Base-by-base conservation (phyloP, 2,797 vertebrate genomes). In the Acanthurus tractus region DNA sequence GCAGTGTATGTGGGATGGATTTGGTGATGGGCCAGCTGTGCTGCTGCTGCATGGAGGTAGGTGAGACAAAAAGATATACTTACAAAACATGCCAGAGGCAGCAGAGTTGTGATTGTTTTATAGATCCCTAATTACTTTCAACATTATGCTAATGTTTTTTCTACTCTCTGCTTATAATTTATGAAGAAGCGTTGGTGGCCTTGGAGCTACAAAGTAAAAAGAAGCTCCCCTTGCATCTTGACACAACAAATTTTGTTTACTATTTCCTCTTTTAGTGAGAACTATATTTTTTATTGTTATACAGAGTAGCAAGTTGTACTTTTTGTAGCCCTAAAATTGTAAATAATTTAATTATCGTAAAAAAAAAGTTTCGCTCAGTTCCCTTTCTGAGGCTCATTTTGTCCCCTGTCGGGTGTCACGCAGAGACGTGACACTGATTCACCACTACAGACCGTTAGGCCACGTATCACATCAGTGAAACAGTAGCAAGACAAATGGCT, bases 401-500 rank as follows among this genome's bases (percentile, higher is more conserved):
- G 17, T 49, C 50, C 73, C 79, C 73, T 71, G 38, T 44, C 45
- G 63, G 49, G 63, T 81, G 79, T 83, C 79, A 78, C 82, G 74
- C 70, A 23, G 63, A 63, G 70, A 83, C 81, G 63, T 67, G 86
- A 83, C 78, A 71, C 61, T 81, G 83, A 91, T 86, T 89, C 85
- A 85, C 72, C 18, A 46, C 45, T 63, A 63, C 79, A 79, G 65
- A 63, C 44, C 77, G 59, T 85, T 84, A 79, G 79, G 68, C 78
- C 66, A 63, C 83, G 78, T 78, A 82, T 90, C 77, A 81, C 87
- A 90, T 90, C 88, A 86, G 67, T 87, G 86, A 78, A 88, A 86
- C 82, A 76, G 81, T 23, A 88, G 81, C 72, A 92, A 90, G 89
- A 93, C 84, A 86, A 92, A 92, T 90, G 82, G 72, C 84, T 74